Base-by-base conservation (phyloP, 2,888 invertebrate species). In the Synergus umbraculus region DNA sequence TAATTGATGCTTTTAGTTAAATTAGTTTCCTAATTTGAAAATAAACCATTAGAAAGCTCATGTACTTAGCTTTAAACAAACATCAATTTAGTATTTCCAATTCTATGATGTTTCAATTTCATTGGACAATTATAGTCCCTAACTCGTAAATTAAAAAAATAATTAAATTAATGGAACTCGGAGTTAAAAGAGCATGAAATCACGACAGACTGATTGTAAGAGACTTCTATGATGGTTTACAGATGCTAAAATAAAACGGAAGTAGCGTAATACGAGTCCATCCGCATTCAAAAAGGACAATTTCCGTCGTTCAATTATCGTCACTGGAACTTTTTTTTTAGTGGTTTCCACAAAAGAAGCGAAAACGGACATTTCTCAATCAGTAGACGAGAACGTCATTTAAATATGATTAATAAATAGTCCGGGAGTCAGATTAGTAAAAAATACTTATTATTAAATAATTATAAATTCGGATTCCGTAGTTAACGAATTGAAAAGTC, bases 161-260 rank as follows among this genome's bases (percentile, higher is more conserved):
- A 29, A 49, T 69, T 7, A 69, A 49, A 49, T 29, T 69, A 29
- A 15, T 22, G 22, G 15, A 69, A 46, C 67, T 4, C 13, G 2
- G 37, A 73, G 49, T 73, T 73, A 37, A 73, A 58, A 54, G 73
- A 54, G 54, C 54, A 73, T 73, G 41, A 54, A 73, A 73, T 73
- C 49, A 49, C n/a, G 12, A 2, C 1, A 37, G 49, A 73, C 73
- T 73, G 37, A 73, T 54, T 58, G 49, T n/a, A 58, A 58, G 54
- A 67, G 69, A 41, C 10, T 73, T 73, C 73, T 73, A 54, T 73
- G n/a, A 54, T 73, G 49, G 54, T 54, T 73, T 73, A 29, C 54
- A 73, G 54, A 73, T 73, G 54, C 41, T 18, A 37, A 73, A 73
- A 73, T 58, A 54, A 73, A 73, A 73, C 73, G 73, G 73, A 54